Percentiles rank a stretch among this genome's conserved stretches.
Evolutionary conservation across 1,140 invertebrate species (phyloP).

Genomic region (Manduca sexta): DNA sequence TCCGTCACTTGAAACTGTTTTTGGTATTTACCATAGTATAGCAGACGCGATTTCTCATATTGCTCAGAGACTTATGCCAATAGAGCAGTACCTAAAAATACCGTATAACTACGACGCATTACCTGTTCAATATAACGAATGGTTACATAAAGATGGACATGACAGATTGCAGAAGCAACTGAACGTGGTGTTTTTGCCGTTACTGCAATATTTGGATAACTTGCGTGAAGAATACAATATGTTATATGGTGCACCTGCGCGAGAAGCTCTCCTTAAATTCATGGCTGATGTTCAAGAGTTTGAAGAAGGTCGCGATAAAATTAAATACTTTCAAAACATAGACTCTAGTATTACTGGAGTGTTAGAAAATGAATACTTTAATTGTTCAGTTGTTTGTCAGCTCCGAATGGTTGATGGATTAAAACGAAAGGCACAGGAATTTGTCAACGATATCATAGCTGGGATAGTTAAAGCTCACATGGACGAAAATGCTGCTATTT

Average conservation of each 20-base stretch:
- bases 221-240: constrained; percentile 52
- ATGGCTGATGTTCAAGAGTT: constrained; percentile 58
- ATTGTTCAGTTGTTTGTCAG: constrained; percentile 57
- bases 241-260: constrained; percentile 47
- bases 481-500: constrained; percentile 76
- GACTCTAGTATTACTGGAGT: constrained; percentile 75
- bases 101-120: constrained; percentile 52
- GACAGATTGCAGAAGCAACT: constrained; percentile 53
- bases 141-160: constrained; percentile 57
- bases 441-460: constrained; percentile 57
- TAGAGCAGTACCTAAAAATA: constrained; percentile 67
- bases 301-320: constrained; percentile 74
- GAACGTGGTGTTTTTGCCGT: constrained; percentile 47
- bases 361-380: constrained; percentile 78
- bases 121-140: constrained; percentile 61
- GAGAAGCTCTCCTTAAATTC: constrained; percentile 42
- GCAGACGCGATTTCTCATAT: constrained; percentile 59
- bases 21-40: constrained; percentile 59
- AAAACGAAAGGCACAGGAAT: constrained; percentile 53
- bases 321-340: constrained; percentile 75
- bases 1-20: constrained; percentile 64
- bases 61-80: constrained; percentile 65
- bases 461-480: constrained; percentile 58
- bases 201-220: constrained; percentile 50
- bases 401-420: constrained; percentile 57